phyloP scores from a whole-genome alignment of 2,113 vertebrate genomes.

The Microtus ochrogaster region DNA sequence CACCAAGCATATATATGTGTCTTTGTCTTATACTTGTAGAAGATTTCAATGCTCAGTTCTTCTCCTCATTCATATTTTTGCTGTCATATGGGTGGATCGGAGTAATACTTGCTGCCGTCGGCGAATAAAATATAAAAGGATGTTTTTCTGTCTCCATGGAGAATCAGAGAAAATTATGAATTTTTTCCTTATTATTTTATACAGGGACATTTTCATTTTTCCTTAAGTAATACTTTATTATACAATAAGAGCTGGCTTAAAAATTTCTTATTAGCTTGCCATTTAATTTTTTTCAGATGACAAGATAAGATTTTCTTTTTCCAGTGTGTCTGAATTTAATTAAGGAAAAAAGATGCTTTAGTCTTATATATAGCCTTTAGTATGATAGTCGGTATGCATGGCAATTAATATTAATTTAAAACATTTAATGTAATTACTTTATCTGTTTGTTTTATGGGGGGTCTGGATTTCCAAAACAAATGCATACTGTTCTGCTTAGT shows the following conservation, averaged over 20 bases:
- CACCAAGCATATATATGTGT: background rate
- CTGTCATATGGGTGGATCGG: background rate
- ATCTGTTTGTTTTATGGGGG: background rate
- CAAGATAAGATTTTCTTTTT: constrained; percentile 8
- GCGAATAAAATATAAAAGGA: constrained; percentile 7
- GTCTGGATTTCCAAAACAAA: background rate
- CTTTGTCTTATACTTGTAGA: constrained; percentile 21
- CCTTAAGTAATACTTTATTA: background rate
- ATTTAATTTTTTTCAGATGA: background rate
- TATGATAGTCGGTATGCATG: background rate
- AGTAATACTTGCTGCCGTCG: constrained; percentile 3
- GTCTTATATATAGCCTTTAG: background rate
- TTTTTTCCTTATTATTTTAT: constrained; percentile 55
- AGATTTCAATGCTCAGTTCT: background rate
- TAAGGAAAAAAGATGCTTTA: background rate
- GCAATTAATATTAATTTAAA: background rate
- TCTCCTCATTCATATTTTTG: constrained; percentile 35
- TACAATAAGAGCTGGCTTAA: background rate
- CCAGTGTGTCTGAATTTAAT: constrained; percentile 23
- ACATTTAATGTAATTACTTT: background rate
- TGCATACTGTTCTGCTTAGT: background rate
- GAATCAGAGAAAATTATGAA: background rate
- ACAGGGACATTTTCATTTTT: background rate
- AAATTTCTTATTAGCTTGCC: background rate
- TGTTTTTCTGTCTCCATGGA: constrained; percentile 8